These are phyloP conservation scores for Drosophila robusta DNA, from an alignment of 2,888 invertebrate species.

Conservation along the genomic window DNA sequence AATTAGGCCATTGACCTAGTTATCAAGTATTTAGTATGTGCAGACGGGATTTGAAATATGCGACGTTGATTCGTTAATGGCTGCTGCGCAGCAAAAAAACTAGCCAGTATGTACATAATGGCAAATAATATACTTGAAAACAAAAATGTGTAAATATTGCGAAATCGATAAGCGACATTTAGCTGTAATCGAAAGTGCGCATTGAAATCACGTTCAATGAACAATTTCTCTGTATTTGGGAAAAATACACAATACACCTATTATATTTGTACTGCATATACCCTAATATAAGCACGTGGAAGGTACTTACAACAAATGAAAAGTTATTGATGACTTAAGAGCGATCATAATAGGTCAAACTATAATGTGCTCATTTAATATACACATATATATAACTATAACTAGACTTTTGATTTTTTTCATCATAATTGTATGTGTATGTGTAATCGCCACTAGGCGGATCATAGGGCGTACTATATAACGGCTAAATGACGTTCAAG, in stretches of 20 bases:
- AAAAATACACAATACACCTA: too few species aligned
- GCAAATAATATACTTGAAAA: not conserved
- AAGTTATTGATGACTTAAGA: too few species aligned
- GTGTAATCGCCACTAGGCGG: not conserved
- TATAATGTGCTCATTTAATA: not conserved
- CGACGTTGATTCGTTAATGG: constrained; percentile 1
- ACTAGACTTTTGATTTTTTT: not conserved
- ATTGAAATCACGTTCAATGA: not conserved
- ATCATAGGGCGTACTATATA: not conserved
- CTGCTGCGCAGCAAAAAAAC: not conserved
- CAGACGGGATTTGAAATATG: constrained; percentile 1
- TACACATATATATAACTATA: not conserved
- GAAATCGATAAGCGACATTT: too few species aligned
- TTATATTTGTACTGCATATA: not conserved
- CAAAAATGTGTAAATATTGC: not conserved
- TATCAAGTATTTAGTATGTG: constrained; percentile 7
- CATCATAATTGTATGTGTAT: not conserved
- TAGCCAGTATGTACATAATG: too few species aligned
- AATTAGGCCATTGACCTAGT: constrained; percentile 56
- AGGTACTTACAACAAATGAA: not conserved
- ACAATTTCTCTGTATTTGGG: not conserved
- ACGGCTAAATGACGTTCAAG: too few species aligned
- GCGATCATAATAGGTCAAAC: not conserved
- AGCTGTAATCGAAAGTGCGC: constrained; percentile 2
- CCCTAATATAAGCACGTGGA: not conserved